Percentiles rank a stretch among this genome's conserved stretches.
phyloP scores from a whole-genome alignment of 2,113 vertebrate species.

The Oreotrochilus melanogaster region DNA sequence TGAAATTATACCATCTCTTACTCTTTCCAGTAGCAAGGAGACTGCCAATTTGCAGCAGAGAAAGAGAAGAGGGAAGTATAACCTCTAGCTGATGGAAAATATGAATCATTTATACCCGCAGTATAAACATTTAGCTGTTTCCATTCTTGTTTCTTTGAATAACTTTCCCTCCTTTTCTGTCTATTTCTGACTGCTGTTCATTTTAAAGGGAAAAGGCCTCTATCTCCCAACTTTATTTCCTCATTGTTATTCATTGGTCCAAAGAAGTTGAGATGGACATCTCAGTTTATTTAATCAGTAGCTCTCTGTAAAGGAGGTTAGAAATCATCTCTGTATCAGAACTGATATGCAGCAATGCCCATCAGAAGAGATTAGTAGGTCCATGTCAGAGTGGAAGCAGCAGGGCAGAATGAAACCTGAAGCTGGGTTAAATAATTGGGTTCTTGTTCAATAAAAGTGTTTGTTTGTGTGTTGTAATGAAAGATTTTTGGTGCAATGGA shows the following conservation, averaged over 20 bases:
- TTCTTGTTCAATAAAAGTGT: slow-evolving; percentile 93
- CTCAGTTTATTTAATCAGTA: slow-evolving; percentile 91
- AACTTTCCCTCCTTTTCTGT: not conserved
- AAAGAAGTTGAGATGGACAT: slow-evolving; percentile 85
- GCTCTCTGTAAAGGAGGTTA: slow-evolving; percentile 81
- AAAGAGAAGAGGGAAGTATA: not conserved
- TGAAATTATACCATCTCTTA: not conserved
- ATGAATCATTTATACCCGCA: slow-evolving; percentile 20
- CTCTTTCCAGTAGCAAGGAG: not conserved
- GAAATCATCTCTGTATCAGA: slow-evolving; percentile 80
- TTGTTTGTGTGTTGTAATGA: slow-evolving; percentile 82
- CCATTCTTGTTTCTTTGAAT: slow-evolving; percentile 31
- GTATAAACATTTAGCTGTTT: slow-evolving; percentile 27
- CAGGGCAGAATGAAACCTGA: slow-evolving; percentile 85
- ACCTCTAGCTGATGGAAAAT: slow-evolving; percentile 1
- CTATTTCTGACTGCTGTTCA: slow-evolving; percentile 20
- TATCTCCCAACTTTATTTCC: slow-evolving; percentile 65
- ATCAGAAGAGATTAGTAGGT: slow-evolving; percentile 92
- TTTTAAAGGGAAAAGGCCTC: slow-evolving; percentile 44
- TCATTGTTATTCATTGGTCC: slow-evolving; percentile 93
- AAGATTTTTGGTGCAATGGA: slow-evolving; percentile 78
- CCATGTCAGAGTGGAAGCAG: slow-evolving; percentile 82
- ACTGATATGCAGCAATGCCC: slow-evolving; percentile 79
- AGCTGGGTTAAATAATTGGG: slow-evolving; percentile 94
- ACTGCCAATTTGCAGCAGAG: not conserved